These are phyloP conservation scores for Drosophila nebulosa DNA, from an alignment of 1,140 invertebrate genomes.

Conservation along the genomic window DNA sequence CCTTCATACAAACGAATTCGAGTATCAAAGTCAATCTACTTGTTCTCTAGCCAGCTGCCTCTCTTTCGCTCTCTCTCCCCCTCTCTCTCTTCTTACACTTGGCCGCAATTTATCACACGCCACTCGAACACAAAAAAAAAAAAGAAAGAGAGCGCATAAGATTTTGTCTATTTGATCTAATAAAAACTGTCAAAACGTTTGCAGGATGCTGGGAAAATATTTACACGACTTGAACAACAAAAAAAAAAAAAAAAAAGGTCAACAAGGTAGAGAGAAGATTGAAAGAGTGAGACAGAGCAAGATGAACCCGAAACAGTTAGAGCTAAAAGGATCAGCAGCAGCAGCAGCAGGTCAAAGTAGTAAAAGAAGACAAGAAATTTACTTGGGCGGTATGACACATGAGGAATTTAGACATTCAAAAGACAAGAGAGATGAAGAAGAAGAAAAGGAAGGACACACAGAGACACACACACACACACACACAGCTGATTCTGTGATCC, in stretches of 20 bases:
- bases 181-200: slow-evolving; percentile 79
- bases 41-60: not conserved
- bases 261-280: not conserved
- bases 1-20: too few species aligned
- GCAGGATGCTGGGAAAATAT: slow-evolving; percentile 75
- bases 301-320: slow-evolving; percentile 45
- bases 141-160: not conserved
- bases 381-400: slow-evolving; percentile 72
- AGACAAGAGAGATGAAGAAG: not conserved
- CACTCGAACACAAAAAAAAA: too few species aligned
- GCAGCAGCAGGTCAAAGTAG: slow-evolving; percentile 47
- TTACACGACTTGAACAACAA: slow-evolving; percentile 56
- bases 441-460: slow-evolving; percentile 36
- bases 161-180: slow-evolving; percentile 67
- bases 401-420: slow-evolving; percentile 67
- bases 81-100: slow-evolving; percentile 25
- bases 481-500: slow-evolving; percentile 36
- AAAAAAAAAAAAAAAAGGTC: too few species aligned
- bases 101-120: slow-evolving; percentile 76
- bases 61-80: not conserved
- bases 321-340: slow-evolving; percentile 37
- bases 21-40: not conserved
- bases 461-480: slow-evolving; percentile 22
- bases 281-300: not conserved
- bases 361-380: not conserved